Percentiles rank a stretch among this genome's conserved stretches.
phyloP scores from a whole-genome alignment of 2,888 invertebrate genomes.

The Salticus scenicus region DNA sequence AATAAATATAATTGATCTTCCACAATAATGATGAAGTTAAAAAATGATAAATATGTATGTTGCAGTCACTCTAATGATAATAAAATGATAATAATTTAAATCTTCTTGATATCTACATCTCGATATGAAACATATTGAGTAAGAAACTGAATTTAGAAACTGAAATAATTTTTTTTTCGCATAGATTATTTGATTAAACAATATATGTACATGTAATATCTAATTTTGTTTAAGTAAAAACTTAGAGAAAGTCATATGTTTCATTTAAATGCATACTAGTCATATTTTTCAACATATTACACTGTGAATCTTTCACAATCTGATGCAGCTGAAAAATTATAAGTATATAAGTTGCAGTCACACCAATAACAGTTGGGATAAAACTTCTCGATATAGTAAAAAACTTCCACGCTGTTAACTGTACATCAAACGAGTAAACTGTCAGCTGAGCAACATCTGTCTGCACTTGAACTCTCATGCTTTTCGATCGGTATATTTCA shows the following conservation, averaged over 20 bases:
- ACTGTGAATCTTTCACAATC: neutral
- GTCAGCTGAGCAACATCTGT: constrained; percentile 32
- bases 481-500: neutral
- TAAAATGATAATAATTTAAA: no score
- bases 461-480: constrained; percentile 27
- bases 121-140: no score
- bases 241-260: no score
- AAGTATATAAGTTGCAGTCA: constrained; percentile 47
- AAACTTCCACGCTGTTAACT: constrained; percentile 55
- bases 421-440: constrained; percentile 34
- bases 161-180: no score
- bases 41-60: constrained; percentile 55
- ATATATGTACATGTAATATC: no score
- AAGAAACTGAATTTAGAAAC: no score
- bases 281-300: neutral
- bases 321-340: constrained; percentile 34
- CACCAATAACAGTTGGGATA: constrained; percentile 51
- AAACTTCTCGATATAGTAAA: constrained; percentile 50
- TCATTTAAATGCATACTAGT: neutral
- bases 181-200: no score
- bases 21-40: neutral
- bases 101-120: no score
- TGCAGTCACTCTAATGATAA: constrained; percentile 47
- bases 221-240: no score
- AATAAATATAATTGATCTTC: neutral